Evolutionary conservation across 2,797 vertebrate species (phyloP), one percentile per base, ranked within the genome.

Genomic region (Pteropus rufus): DNA sequence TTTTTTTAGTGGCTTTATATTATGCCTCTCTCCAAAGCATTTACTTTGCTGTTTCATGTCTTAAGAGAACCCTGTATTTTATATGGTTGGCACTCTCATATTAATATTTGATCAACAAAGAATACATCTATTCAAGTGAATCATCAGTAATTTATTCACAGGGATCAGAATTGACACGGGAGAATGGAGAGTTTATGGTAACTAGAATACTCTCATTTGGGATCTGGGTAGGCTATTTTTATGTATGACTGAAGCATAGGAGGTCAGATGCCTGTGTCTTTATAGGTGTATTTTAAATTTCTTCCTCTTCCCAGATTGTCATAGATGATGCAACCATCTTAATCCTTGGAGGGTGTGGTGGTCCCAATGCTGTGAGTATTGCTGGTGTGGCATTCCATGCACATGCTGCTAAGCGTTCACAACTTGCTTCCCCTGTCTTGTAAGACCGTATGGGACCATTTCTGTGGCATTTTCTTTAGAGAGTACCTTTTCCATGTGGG

Each of bases 291-390:
- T 91, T 97, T 96, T 94, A 86, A 86, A 89, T 83, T 83, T 96
- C 85, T 97, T 87, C 49, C 41, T 80, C 88, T 95, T 58, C 62
- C 23, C 98, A 99, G 99, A 99, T 99, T 72, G 99, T 99, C 58
- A 99, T 99, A 89, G 99, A 99, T 87, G 98, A 99, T 0, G 98
- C 99, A 95, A 99, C 99, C 1, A 98, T 99, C 97, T 98, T 99
- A 85, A 99, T 99, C 97, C 98, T 99, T 1, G 99, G 99, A 67
- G 99, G 99, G 79, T 99, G 99, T 7, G 99, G 99, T 2, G 99
- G 99, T 39, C 99, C 99, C 14, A 99, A 99, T 92, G 99, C 99
- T 87, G 99, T 99, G 98, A 99, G 99, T 99, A 97, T n/a, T 58
- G 82, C 90, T 91, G 80, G 7, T 41, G 31, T 62, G 56, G 26